A percentile compares a stretch with the other conserved stretches of the same genome.
phyloP scores from a whole-genome alignment of 2,888 invertebrate species.

The Cylloceria caligata region DNA sequence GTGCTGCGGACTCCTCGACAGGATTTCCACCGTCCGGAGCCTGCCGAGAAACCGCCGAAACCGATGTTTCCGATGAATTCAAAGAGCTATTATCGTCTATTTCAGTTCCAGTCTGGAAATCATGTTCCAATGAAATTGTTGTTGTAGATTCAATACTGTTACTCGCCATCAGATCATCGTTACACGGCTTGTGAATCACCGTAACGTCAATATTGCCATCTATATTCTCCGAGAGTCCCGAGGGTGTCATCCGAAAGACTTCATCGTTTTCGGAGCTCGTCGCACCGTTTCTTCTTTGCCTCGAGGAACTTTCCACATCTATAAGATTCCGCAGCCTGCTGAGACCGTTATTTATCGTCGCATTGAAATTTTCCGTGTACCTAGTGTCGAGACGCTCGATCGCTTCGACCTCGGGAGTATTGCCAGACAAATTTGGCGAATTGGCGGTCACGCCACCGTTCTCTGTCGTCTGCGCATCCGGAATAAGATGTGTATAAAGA shows the following conservation, averaged over 20 bases:
- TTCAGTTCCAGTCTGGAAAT: slow-evolving; percentile 58
- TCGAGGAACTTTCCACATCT: slow-evolving; percentile 65
- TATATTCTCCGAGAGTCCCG: slow-evolving; percentile 75
- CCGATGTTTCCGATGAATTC: slow-evolving; percentile 75
- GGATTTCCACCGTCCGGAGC: slow-evolving; percentile 83
- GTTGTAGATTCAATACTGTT: slow-evolving; percentile 72
- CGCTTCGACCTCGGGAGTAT: slow-evolving; percentile 75
- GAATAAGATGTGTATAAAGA: slow-evolving; percentile 80
- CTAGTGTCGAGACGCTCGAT: slow-evolving; percentile 78
- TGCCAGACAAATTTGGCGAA: slow-evolving; percentile 55
- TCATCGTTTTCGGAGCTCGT: slow-evolving; percentile 64
- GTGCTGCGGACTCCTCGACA: slow-evolving; percentile 75
- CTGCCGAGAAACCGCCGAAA: slow-evolving; percentile 79
- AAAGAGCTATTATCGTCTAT: slow-evolving; percentile 73
- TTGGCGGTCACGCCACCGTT: slow-evolving; percentile 39
- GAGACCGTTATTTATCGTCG: slow-evolving; percentile 74
- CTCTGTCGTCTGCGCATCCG: slow-evolving; percentile 70
- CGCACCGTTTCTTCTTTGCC: slow-evolving; percentile 16
- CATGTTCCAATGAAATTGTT: slow-evolving; percentile 64
- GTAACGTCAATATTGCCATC: slow-evolving; percentile 77
- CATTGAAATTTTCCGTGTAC: slow-evolving; percentile 77
- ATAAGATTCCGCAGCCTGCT: slow-evolving; percentile 71
- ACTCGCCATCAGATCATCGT: slow-evolving; percentile 74
- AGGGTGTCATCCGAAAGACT: slow-evolving; percentile 73
- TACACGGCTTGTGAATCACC: slow-evolving; percentile 74